phyloP scores from a whole-genome alignment of 2,888 invertebrate genomes.

The Galerucella calmariensis region DNA sequence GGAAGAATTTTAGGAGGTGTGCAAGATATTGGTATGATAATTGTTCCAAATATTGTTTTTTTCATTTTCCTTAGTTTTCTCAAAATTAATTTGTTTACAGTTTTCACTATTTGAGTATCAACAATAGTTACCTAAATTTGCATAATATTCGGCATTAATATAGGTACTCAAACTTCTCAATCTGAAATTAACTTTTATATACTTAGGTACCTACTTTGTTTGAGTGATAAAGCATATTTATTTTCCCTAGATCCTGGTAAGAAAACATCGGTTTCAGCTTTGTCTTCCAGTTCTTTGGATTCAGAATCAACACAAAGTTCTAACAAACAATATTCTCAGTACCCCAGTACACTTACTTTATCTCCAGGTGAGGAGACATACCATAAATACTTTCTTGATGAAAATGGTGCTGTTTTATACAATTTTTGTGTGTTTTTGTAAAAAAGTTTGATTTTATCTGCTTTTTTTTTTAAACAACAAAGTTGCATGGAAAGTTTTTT shows the following conservation, averaged over 20 bases:
- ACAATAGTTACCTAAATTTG: background rate
- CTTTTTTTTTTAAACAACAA: background rate
- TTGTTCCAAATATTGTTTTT: background rate
- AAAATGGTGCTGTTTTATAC: background rate
- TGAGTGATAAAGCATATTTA: background rate
- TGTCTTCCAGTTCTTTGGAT: slow-evolving; percentile 62
- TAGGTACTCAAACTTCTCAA: no score
- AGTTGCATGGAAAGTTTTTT: background rate
- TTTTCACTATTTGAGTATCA: background rate
- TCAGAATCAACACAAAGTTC: slow-evolving; percentile 63
- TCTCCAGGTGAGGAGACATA: slow-evolving; percentile 47
- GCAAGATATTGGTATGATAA: slow-evolving; percentile 39
- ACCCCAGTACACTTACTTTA: slow-evolving; percentile 61
- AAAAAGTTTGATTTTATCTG: background rate
- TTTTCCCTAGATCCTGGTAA: slow-evolving; percentile 47
- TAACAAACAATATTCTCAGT: slow-evolving; percentile 58
- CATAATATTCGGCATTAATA: background rate
- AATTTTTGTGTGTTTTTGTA: background rate
- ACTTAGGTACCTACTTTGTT: background rate
- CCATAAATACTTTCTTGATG: background rate
- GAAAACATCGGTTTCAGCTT: slow-evolving; percentile 59
- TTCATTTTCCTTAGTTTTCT: no score
- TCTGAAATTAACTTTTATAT: background rate
- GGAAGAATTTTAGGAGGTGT: slow-evolving; percentile 80
- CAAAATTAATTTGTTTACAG: background rate